phyloP scores from a whole-genome alignment of 2,113 vertebrate genomes.

The Xiphophorus maculatus region DNA sequence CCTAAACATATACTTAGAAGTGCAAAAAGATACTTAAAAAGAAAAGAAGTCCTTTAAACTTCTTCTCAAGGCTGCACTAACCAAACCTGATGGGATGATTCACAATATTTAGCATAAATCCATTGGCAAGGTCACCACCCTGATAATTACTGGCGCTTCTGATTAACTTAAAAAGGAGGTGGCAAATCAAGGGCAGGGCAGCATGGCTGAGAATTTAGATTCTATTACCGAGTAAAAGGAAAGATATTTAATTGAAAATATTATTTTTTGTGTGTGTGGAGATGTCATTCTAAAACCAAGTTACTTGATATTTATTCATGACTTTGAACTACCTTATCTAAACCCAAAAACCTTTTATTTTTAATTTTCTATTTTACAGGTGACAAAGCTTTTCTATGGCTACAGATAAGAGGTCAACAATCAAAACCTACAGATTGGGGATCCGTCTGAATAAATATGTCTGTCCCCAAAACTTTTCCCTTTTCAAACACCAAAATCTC shows the following conservation, averaged over 20 bases:
- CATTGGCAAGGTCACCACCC: constrained; percentile 48
- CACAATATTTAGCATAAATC: constrained; percentile 49
- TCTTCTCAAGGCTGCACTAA: constrained; percentile 7
- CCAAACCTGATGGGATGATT: constrained; percentile 25
- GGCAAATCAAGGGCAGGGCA: constrained; percentile 51
- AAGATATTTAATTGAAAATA: constrained; percentile 5
- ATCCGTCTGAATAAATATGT: background rate
- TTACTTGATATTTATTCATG: background rate
- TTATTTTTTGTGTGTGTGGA: too few species aligned
- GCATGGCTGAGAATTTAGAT: constrained; percentile 28
- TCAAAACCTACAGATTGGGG: background rate
- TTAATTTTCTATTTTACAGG: background rate
- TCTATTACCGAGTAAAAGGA: constrained; percentile 20
- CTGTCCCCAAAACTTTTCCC: background rate
- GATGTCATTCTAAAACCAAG: background rate
- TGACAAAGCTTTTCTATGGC: background rate
- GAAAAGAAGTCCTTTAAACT: background rate
- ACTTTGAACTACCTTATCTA: background rate
- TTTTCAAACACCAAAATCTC: background rate
- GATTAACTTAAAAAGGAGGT: constrained; percentile 37
- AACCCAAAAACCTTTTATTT: background rate
- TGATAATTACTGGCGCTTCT: constrained; percentile 48
- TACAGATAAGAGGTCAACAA: background rate
- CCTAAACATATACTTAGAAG: background rate
- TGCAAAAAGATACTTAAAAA: background rate